Evolutionary conservation across 2,113 vertebrate genomes (phyloP).

Genomic region (Gymnogyps californianus): DNA sequence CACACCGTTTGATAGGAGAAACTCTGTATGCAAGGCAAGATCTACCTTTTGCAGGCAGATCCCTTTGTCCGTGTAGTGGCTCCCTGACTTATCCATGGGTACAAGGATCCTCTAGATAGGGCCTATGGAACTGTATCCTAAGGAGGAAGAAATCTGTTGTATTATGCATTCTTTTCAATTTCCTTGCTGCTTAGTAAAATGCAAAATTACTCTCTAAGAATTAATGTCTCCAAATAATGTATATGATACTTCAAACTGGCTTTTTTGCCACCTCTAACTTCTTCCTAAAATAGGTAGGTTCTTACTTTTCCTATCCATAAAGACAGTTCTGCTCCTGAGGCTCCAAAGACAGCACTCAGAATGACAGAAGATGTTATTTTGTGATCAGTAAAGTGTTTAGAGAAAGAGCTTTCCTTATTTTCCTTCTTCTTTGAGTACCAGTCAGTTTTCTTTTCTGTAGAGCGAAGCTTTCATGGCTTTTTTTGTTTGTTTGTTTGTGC

Average conservation of each 20-base stretch:
- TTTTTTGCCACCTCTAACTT: neutral
- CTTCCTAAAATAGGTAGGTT: neutral
- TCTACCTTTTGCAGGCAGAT: neutral
- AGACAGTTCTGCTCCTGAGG: neutral
- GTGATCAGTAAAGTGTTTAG: slow-evolving; percentile 9
- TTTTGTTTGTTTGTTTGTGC: neutral
- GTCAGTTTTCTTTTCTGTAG: neutral
- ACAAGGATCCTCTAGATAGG: neutral
- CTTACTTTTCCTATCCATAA: neutral
- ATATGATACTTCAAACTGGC: neutral
- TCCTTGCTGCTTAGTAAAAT: neutral
- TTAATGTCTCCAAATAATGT: neutral
- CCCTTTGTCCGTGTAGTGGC: neutral
- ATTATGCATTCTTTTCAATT: neutral
- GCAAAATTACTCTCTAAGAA: neutral
- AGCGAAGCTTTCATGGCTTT: slow-evolving; percentile 12
- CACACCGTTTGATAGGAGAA: rapidly evolving
- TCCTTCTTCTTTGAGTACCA: slow-evolving; percentile 6
- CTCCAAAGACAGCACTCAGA: neutral
- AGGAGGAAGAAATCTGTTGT: neutral
- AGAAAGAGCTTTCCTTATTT: slow-evolving; percentile 11
- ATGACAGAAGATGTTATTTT: slow-evolving; percentile 7
- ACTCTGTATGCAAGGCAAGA: neutral
- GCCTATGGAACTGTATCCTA: neutral
- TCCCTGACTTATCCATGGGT: neutral